These are phyloP conservation scores for Allobates femoralis DNA, from an alignment of 2,797 vertebrate genomes.

Conservation along the genomic window DNA sequence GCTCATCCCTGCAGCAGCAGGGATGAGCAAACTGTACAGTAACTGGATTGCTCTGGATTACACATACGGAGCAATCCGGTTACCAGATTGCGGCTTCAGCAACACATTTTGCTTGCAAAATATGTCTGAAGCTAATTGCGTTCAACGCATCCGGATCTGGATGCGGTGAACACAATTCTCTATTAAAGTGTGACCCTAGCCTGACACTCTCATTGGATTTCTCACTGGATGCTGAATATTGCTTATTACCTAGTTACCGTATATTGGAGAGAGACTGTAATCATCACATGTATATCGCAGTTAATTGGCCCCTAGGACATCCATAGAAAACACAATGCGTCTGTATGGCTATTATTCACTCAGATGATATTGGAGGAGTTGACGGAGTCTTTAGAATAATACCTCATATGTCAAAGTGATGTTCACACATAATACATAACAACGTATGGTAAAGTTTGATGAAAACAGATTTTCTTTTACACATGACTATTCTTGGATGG, in stretches of 20 bases:
- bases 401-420: constrained; percentile 20
- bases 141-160: no score
- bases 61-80: no score
- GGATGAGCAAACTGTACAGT: no score
- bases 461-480: constrained; percentile 2
- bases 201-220: not conserved
- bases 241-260: no score
- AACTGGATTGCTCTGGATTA: no score
- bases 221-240: not conserved
- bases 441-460: constrained; percentile 7
- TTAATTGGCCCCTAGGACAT: not conserved
- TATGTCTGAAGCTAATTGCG: no score
- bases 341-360: not conserved
- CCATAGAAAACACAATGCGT: not conserved
- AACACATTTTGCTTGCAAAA: no score
- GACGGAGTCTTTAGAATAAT: not conserved
- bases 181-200: no score
- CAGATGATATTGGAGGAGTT: not conserved
- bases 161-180: no score
- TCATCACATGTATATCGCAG: not conserved
- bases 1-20: no score
- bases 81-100: no score
- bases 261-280: not conserved
- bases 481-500: constrained; percentile 34
- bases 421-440: constrained; percentile 16